A percentile compares a stretch with the other conserved stretches of the same genome.
These are phyloP conservation scores for Apogon hyalosoma DNA, from an alignment of 2,797 vertebrate genomes.

Conservation along the genomic window DNA sequence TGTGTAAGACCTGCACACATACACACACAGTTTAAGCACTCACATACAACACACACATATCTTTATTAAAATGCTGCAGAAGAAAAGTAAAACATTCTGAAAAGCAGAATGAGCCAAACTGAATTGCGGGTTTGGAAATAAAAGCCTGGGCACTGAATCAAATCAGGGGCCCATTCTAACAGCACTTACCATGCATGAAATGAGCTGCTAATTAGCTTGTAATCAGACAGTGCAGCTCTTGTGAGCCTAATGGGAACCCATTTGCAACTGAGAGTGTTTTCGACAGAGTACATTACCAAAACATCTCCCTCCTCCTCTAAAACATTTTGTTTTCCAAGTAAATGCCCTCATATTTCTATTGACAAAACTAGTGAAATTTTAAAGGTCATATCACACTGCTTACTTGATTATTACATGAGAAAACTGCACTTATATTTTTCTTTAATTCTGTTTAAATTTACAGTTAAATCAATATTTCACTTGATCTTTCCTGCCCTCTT, in stretches of 20 bases:
- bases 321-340: slow-evolving; percentile 65
- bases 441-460: neutral
- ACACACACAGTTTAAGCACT: slow-evolving; percentile 1
- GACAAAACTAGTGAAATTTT: slow-evolving; percentile 46
- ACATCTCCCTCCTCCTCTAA: slow-evolving; percentile 65
- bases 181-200: slow-evolving; percentile 82
- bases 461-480: neutral
- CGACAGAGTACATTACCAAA: slow-evolving; percentile 73
- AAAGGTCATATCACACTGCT: slow-evolving; percentile 31
- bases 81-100: slow-evolving; percentile 70
- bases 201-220: slow-evolving; percentile 84
- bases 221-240: slow-evolving; percentile 83
- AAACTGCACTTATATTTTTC: slow-evolving; percentile 19
- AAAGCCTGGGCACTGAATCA: slow-evolving; percentile 78
- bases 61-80: slow-evolving; percentile 64
- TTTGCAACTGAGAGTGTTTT: slow-evolving; percentile 81
- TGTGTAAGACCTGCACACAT: slow-evolving; percentile 65
- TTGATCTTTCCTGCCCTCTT: neutral
- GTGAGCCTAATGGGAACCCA: slow-evolving; percentile 81
- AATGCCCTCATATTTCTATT: slow-evolving; percentile 50
- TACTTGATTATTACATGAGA: slow-evolving; percentile 17
- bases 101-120: slow-evolving; percentile 66
- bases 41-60: slow-evolving; percentile 22
- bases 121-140: slow-evolving; percentile 73
- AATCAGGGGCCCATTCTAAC: slow-evolving; percentile 73